These are phyloP conservation scores for Natrix natrix DNA, from an alignment of 2,797 vertebrate genomes.

Conservation along the genomic window DNA sequence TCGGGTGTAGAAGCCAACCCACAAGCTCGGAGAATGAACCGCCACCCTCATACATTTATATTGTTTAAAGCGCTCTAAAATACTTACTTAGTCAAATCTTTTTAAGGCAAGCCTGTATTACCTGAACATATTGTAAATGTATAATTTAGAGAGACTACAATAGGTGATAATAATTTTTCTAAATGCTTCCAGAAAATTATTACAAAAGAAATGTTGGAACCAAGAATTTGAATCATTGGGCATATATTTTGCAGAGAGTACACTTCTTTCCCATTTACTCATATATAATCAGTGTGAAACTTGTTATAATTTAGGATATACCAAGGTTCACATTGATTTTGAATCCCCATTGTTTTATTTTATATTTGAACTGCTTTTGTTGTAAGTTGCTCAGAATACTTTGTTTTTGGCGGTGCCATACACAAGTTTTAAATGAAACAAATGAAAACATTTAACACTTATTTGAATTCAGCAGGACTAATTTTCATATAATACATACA, in stretches of 20 bases:
- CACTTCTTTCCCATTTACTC: neutral
- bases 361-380: neutral
- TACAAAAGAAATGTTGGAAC: neutral
- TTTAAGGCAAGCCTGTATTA: neutral
- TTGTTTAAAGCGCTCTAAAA: neutral
- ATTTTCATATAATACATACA: neutral
- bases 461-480: neutral
- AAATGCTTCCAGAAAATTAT: neutral
- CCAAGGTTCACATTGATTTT: neutral
- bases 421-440: neutral
- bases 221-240: neutral
- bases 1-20: neutral
- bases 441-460: neutral
- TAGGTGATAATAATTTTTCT: neutral
- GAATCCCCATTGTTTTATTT: neutral
- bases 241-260: neutral
- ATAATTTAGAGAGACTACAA: neutral
- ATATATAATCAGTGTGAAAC: neutral
- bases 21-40: neutral
- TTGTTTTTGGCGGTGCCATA: neutral
- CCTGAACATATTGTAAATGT: neutral
- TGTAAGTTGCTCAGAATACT: neutral
- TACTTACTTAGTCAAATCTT: neutral
- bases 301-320: neutral
- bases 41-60: neutral